Evolutionary conservation across 2,888 invertebrate genomes (phyloP).

Genomic region (Willowsia nigromaculata): DNA sequence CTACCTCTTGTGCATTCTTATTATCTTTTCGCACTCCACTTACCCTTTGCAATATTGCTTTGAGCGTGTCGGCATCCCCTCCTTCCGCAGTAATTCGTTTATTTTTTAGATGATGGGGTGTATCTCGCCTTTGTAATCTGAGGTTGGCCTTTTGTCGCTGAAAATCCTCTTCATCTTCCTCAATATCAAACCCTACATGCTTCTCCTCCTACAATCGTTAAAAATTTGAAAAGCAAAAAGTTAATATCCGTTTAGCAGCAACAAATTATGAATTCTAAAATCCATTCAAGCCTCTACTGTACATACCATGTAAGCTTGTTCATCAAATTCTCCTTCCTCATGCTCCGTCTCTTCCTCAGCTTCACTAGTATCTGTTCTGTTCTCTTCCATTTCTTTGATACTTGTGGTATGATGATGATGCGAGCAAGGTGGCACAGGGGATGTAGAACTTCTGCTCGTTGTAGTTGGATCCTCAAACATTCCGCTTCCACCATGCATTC

Average conservation of each 20-base stretch:
- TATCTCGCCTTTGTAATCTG: conserved; percentile 93
- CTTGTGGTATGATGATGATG: conserved; percentile 43
- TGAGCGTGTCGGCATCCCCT: conserved; percentile 76
- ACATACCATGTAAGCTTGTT: conserved; percentile 84
- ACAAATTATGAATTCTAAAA: neutral
- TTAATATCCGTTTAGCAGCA: neutral
- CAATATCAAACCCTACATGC: conserved; percentile 85
- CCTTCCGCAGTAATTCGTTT: conserved; percentile 89
- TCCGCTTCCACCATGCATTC: neutral
- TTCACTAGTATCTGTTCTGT: conserved; percentile 70
- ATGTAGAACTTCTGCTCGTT: conserved; percentile 23
- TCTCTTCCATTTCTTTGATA: conserved; percentile 75
- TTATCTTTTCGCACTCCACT: neutral
- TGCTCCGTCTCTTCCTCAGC: conserved; percentile 81
- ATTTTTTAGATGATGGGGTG: conserved; percentile 99
- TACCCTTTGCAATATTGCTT: conserved; percentile 77
- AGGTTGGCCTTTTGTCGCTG: conserved; percentile 78
- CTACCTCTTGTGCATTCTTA: neutral
- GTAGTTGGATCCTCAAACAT: conserved; percentile 62
- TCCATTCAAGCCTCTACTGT: neutral
- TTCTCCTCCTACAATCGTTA: conserved; percentile 82
- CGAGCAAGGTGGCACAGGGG: conserved; percentile 30
- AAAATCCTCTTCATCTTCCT: conserved; percentile 79
- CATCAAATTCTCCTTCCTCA: conserved; percentile 84
- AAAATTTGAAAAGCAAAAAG: neutral